Base-by-base conservation (phyloP, 2,888 invertebrate species). In the Lysandra bellargus region DNA sequence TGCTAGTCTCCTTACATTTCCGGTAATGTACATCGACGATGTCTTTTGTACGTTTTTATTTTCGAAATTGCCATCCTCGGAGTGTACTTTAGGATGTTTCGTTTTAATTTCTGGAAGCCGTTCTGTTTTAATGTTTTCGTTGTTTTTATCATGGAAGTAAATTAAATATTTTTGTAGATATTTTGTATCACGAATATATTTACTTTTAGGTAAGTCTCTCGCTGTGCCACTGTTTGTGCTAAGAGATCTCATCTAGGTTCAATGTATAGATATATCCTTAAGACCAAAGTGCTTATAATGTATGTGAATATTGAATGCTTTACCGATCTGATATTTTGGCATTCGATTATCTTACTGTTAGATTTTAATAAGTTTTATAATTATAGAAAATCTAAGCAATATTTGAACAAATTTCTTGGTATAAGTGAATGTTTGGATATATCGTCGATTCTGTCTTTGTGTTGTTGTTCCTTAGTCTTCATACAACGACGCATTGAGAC, bases 321-420 rank as follows among this genome's bases (percentile, higher is more conserved):
- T 74, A 69, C 60, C 33, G 79, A 69, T 80, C 74, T 79, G 64
- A 61, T 78, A 73, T 84, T 80, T 84, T 78, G 83, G 88, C 87
- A 88, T 89, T 88, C 82, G 83, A 86, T 82, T 80, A 81, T 85
- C 84, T 85, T 81, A 80, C 83, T 84, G 85, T 86, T 73, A 77
- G 84, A 86, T 83, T 86, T 83, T 83, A 83, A 83, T 87, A 85
- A 86, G 82, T 86, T 84, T 86, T 84, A 83, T 87, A 88, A 85
- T 86, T 87, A 87, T 88, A 89, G 83, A 87, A 87, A 87, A 84
- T 86, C 83, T 89, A 91, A 93, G 93, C 91, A 93, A 93, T 92
- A 93, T 87, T 87, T 84, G 84, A 83, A 85, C 80, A 82, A 84
- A 82, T 84, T 82, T 84, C 80, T 81, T 80, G 79, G 74, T 73